Evolutionary conservation across 2,888 invertebrate species (phyloP).

Genomic region (Caenorhabditis sulstoni): DNA sequence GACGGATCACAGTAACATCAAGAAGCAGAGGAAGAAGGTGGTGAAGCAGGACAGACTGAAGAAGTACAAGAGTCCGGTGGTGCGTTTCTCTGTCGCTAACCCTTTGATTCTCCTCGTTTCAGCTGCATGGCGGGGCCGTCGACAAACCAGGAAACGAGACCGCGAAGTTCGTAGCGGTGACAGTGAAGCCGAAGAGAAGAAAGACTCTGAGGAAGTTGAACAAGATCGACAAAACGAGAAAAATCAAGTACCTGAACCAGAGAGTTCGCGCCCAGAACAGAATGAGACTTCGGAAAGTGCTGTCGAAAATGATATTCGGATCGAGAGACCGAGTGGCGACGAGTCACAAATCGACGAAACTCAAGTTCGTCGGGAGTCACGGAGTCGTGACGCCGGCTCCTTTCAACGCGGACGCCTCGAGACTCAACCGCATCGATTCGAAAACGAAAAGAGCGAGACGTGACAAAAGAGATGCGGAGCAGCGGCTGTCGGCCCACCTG

Average conservation of each 20-base stretch:
- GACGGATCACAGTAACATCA: conserved; percentile 30
- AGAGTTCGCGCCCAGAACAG: conserved; percentile 31
- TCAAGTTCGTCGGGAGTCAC: conserved; percentile 32
- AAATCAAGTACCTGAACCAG: conserved; percentile 27
- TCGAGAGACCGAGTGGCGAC: conserved; percentile 28
- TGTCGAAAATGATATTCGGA: conserved; percentile 43
- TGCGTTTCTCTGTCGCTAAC: not conserved
- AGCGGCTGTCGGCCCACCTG: not conserved
- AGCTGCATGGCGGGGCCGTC: conserved; percentile 39
- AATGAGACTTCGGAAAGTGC: conserved; percentile 38
- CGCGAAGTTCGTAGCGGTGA: not conserved
- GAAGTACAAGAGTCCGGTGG: conserved; percentile 1
- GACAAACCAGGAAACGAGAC: not conserved
- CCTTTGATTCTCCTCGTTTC: conserved; percentile 1
- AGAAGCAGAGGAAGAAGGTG: not conserved
- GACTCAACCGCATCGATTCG: conserved; percentile 2
- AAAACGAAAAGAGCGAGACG: conserved; percentile 14
- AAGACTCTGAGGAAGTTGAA: conserved; percentile 22
- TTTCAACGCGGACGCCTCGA: not conserved
- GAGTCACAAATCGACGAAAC: conserved; percentile 11
- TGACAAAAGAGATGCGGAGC: not conserved
- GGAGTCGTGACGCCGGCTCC: conserved; percentile 25
- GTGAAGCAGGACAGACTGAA: not conserved
- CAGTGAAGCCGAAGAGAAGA: conserved; percentile 5
- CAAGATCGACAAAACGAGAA: conserved; percentile 23